phyloP scores from a whole-genome alignment of 2,113 vertebrate genomes.

The Prochilodus magdalenae region DNA sequence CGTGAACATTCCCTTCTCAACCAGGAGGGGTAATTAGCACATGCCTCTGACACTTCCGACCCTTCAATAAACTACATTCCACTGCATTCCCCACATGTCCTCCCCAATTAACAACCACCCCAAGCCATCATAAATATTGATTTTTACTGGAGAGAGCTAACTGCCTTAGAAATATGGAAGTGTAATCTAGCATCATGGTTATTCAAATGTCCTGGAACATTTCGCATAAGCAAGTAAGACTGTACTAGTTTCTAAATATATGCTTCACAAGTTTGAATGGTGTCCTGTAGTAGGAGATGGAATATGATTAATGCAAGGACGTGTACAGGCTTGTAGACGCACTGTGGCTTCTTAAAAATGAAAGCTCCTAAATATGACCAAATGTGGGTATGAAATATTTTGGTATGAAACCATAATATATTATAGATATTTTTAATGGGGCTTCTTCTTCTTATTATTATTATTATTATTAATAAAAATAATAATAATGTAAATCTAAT shows the following conservation, averaged over 20 bases:
- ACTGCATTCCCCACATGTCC: slow-evolving; percentile 42
- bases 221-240: slow-evolving; percentile 31
- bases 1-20: slow-evolving; percentile 43
- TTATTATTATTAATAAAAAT: too few species aligned
- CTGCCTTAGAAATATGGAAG: slow-evolving; percentile 26
- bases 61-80: slow-evolving; percentile 46
- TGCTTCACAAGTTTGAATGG: neutral
- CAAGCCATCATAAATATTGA: slow-evolving; percentile 61
- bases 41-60: slow-evolving; percentile 47
- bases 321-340: too few species aligned
- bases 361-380: too few species aligned
- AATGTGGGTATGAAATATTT: too few species aligned
- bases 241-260: neutral
- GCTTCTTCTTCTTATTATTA: too few species aligned
- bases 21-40: slow-evolving; percentile 59
- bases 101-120: slow-evolving; percentile 55
- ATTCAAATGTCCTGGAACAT: slow-evolving; percentile 19
- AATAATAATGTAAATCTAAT: too few species aligned
- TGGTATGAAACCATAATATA: too few species aligned
- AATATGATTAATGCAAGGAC: too few species aligned
- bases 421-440: too few species aligned
- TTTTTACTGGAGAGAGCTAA: slow-evolving; percentile 41
- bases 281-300: neutral
- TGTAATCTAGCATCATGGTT: slow-evolving; percentile 31
- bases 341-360: too few species aligned